Percentiles rank a stretch among this genome's conserved stretches.
phyloP scores from a whole-genome alignment of 1,140 invertebrate species.

The Drosophila biarmipes region DNA sequence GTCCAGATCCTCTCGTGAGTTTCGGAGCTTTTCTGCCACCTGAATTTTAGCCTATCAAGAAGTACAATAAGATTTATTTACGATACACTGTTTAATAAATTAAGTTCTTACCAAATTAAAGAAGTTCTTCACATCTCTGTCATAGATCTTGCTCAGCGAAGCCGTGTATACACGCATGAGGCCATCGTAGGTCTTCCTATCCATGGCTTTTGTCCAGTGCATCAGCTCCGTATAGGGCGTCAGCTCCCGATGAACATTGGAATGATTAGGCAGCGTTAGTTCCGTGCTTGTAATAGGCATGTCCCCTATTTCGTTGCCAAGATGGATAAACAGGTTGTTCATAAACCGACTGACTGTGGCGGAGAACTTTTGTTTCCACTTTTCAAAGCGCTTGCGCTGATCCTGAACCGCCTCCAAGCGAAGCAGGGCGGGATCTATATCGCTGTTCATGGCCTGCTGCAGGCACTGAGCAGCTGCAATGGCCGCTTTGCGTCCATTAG shows the following conservation, averaged over 20 bases:
- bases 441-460: constrained; percentile 90
- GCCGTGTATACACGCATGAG: constrained; percentile 92
- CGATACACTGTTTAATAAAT: background rate
- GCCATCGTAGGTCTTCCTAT: constrained; percentile 91
- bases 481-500: constrained; percentile 90
- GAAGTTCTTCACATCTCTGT: constrained; percentile 92
- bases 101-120: constrained; percentile 87
- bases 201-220: constrained; percentile 95
- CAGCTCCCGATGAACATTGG: constrained; percentile 92
- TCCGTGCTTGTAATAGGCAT: constrained; percentile 84
- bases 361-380: constrained; percentile 93
- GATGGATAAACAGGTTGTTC: constrained; percentile 97
- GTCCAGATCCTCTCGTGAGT: constrained; percentile 78
- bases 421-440: constrained; percentile 88
- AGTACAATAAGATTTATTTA: background rate
- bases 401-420: constrained; percentile 94
- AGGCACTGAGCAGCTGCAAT: constrained; percentile 92
- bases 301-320: constrained; percentile 88
- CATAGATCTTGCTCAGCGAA: constrained; percentile 93
- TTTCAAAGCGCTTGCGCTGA: constrained; percentile 93
- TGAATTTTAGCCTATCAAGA: constrained; percentile 85
- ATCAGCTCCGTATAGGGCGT: constrained; percentile 94
- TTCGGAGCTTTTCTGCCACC: constrained; percentile 78
- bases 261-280: constrained; percentile 91
- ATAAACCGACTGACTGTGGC: constrained; percentile 93